Conservation (phyloP, 2,113 vertebrate species). For the Rhinoderma darwinii region DNA sequence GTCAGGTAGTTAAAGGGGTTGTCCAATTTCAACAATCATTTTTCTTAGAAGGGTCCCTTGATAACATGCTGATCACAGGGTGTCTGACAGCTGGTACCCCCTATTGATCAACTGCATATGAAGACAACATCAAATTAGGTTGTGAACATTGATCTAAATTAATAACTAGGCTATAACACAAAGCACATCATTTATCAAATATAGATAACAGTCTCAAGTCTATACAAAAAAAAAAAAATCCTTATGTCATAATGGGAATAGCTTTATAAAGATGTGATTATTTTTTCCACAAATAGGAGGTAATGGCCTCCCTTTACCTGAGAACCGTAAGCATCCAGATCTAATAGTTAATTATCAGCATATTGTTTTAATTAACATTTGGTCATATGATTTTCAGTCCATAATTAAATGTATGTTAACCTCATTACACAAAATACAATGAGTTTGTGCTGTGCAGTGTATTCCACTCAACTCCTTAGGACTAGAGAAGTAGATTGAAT, state of each 20-base stretch:
- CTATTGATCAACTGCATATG: no score
- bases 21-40: no score
- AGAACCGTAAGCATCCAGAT: background rate
- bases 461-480: background rate
- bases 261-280: background rate
- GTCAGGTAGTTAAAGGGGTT: no score
- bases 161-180: background rate
- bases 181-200: background rate
- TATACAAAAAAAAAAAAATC: background rate
- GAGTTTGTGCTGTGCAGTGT: background rate
- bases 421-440: background rate
- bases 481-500: background rate
- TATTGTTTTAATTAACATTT: background rate
- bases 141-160: background rate
- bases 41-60: no score
- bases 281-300: background rate
- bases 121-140: background rate
- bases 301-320: background rate
- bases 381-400: background rate
- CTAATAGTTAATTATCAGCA: background rate
- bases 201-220: background rate
- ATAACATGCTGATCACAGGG: no score
- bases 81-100: no score
- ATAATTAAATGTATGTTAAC: background rate
- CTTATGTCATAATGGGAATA: background rate